Conservation (phyloP, 2,888 invertebrate species). For the Habrosyne pyritoides region DNA sequence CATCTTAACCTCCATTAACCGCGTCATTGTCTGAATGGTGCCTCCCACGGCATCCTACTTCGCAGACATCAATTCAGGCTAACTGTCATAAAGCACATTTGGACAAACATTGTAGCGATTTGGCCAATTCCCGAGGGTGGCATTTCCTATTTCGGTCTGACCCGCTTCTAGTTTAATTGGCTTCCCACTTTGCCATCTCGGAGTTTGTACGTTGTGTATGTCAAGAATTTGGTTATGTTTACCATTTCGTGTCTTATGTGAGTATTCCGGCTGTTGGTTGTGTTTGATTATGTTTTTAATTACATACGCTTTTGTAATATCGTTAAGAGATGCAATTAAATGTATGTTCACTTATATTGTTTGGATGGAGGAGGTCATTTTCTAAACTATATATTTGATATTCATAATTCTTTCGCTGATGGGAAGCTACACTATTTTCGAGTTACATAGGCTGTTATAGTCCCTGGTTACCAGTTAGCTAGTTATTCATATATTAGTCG, state of each 20-base stretch:
- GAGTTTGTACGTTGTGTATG: neutral
- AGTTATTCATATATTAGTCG: too few species aligned
- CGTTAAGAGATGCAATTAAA: too few species aligned
- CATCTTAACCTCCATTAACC: slow-evolving; percentile 80
- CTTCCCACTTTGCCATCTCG: slow-evolving; percentile 15
- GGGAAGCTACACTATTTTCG: too few species aligned
- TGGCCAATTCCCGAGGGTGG: slow-evolving; percentile 52
- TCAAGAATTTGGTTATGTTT: neutral
- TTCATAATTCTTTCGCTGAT: too few species aligned
- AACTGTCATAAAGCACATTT: slow-evolving; percentile 52
- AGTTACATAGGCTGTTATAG: too few species aligned
- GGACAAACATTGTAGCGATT: slow-evolving; percentile 36
- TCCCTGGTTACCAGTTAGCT: too few species aligned
- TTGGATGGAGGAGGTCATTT: too few species aligned
- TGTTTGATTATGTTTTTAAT: too few species aligned
- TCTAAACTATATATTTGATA: too few species aligned
- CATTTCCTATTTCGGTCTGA: slow-evolving; percentile 42
- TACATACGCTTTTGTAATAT: too few species aligned
- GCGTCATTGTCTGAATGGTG: slow-evolving; percentile 62
- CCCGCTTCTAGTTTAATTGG: slow-evolving; percentile 35
- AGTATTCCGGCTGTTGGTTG: too few species aligned
- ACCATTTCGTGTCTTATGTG: neutral
- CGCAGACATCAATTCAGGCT: slow-evolving; percentile 60
- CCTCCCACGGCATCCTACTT: slow-evolving; percentile 75
- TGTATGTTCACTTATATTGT: too few species aligned